Base-by-base conservation (phyloP, 2,113 vertebrate genomes). In the Caranx melampygus region DNA sequence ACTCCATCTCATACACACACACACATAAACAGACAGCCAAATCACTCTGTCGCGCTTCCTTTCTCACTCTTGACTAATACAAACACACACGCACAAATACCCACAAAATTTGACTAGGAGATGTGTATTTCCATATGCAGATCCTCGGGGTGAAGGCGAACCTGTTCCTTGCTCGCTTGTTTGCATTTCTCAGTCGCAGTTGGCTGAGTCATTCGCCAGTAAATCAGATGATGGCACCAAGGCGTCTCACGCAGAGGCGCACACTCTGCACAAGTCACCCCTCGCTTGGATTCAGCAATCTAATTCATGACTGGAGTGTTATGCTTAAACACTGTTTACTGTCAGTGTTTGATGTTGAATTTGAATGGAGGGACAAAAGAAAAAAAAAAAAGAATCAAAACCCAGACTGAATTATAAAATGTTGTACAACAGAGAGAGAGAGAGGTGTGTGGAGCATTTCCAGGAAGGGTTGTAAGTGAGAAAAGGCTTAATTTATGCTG, bases 101-200 rank as follows among this genome's bases (percentile, higher is more conserved):
- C 60, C 75, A 67, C 66, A 85, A 64, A 82, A 35, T 45, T n/a
- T 6, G 20, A 78, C 63, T 47, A 49, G 33, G 33, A 72, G 55
- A 84, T 72, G 4, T 16, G 5, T 58, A 88, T 92, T 91, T 90
- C 77, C 82, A 88, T 91, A 92, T 84, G 67, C 85, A 88, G 83
- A 73, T 83, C 49, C 69, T 65, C 12, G 21, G 72, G 83, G 67
- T 81, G 81, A 76, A 77, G 59, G 71, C 35, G 2, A 83, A 87
- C 67, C 66, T 72, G 77, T 82, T 82, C 44, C 62, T 80, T 11
- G 14, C 78, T 72, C 21, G 44, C 79, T 87, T 89, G 90, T 92
- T 92, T 91, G 85, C 88, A 89, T 92, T 91, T 91, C 91, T 88
- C 78, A 83, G 64, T 84, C 15, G 61, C 77, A 79, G 82, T 74